Conservation (phyloP, 2,113 vertebrate species). For the Lophotis ruficrista region DNA sequence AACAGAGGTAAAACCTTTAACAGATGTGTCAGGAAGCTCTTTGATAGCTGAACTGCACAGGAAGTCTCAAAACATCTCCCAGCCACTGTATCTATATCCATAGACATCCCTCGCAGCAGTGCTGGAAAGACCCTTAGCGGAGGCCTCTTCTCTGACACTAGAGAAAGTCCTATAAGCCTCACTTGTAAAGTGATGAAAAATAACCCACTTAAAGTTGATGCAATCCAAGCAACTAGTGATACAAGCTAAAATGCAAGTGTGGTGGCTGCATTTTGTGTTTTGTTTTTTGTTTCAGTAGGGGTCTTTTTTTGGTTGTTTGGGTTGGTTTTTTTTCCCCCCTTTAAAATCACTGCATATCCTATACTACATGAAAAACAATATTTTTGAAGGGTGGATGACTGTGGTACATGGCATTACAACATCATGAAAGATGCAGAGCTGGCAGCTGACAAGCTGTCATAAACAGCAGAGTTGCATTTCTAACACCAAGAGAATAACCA, state of each 20-base stretch:
- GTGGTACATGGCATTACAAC: not conserved
- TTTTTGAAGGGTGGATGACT: not conserved
- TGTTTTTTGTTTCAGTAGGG: not conserved
- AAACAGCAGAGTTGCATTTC: not conserved
- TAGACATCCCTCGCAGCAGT: not conserved
- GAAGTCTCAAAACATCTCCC: not conserved
- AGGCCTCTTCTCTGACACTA: not conserved
- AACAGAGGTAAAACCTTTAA: constrained; percentile 3
- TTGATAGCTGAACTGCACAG: not conserved
- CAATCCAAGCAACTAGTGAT: not conserved
- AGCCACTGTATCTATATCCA: not conserved
- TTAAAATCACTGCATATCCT: not conserved
- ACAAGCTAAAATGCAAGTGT: not conserved
- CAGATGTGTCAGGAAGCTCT: constrained; percentile 30
- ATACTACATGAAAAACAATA: not conserved
- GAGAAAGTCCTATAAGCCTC: not conserved
- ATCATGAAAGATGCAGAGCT: not conserved
- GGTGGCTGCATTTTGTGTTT: not conserved
- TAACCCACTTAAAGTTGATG: not conserved
- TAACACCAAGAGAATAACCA: not conserved
- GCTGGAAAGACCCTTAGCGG: not conserved
- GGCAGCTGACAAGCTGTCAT: not conserved
- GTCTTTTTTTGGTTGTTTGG: not conserved
- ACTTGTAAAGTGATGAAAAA: not conserved
- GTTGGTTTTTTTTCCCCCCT: not conserved